These are phyloP conservation scores for Xestia xanthographa DNA, from an alignment of 2,888 invertebrate genomes.

Conservation along the genomic window DNA sequence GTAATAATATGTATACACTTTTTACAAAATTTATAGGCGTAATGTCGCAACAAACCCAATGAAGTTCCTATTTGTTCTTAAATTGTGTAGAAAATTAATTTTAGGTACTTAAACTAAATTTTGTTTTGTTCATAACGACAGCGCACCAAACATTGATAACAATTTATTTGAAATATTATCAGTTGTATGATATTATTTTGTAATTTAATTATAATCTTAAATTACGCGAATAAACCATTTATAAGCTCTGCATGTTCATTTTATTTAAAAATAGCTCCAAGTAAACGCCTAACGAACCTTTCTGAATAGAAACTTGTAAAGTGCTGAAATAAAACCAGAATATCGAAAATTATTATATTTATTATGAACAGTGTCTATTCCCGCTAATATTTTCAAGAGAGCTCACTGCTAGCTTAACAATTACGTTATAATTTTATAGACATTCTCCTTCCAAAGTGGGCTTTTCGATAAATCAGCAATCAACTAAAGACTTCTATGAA, in stretches of 20 bases:
- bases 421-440: slow-evolving; percentile 50
- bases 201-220: slow-evolving; percentile 60
- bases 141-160: slow-evolving; percentile 62
- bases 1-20: slow-evolving; percentile 44
- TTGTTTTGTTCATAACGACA: slow-evolving; percentile 57
- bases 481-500: slow-evolving; percentile 59
- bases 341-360: slow-evolving; percentile 69
- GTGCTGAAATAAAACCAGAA: slow-evolving; percentile 46
- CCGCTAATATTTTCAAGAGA: slow-evolving; percentile 66
- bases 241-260: slow-evolving; percentile 41
- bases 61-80: slow-evolving; percentile 69
- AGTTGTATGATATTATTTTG: slow-evolving; percentile 69
- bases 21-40: slow-evolving; percentile 47
- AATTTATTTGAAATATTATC: slow-evolving; percentile 64
- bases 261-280: slow-evolving; percentile 7
- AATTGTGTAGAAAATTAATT: slow-evolving; percentile 60
- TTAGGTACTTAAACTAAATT: slow-evolving; percentile 59
- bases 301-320: not conserved
- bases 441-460: slow-evolving; percentile 42
- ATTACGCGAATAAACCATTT: slow-evolving; percentile 62
- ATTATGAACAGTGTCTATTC: slow-evolving; percentile 71
- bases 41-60: slow-evolving; percentile 58
- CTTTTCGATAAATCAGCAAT: slow-evolving; percentile 43
- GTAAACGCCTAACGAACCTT: not conserved
- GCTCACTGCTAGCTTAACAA: slow-evolving; percentile 65